Conservation (phyloP, 53 echinoderm and acorn worm species). For the Pentamera pediparva region DNA sequence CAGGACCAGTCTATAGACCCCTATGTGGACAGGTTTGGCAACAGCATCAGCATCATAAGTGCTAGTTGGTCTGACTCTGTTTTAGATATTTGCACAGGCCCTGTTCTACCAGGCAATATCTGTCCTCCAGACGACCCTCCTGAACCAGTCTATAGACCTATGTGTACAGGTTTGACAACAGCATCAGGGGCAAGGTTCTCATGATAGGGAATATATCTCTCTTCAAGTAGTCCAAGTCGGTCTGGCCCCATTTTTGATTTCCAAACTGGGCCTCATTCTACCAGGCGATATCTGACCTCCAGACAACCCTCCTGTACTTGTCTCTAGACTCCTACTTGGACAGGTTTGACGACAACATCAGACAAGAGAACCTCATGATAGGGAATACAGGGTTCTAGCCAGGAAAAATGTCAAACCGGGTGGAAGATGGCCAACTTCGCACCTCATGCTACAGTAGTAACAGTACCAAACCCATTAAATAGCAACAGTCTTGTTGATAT, state of each 20-base stretch:
- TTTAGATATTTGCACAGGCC: not conserved
- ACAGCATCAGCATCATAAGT: constrained; percentile 84
- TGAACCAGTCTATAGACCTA: too few relatives aligned
- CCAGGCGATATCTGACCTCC: constrained; percentile 68
- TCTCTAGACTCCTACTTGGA: constrained; percentile 78
- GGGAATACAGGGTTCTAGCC: too few relatives aligned
- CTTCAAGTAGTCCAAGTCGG: too few relatives aligned
- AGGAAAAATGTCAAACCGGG: too few relatives aligned
- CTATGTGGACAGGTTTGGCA: constrained; percentile 84
- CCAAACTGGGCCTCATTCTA: constrained; percentile 88
- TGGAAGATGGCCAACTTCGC: too few relatives aligned
- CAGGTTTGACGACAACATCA: constrained; percentile 84
- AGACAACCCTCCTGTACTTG: constrained; percentile 75
- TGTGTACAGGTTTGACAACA: too few relatives aligned
- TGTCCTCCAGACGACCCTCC: too few relatives aligned
- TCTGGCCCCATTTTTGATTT: too few relatives aligned
- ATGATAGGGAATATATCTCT: constrained; percentile 98
- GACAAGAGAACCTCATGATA: constrained; percentile 94
- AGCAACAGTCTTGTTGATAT: too few relatives aligned
- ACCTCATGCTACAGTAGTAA: too few relatives aligned
- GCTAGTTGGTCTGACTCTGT: constrained; percentile 50
- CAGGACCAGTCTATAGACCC: constrained; percentile 86
- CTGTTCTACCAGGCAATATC: constrained; percentile 52
- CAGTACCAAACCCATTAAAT: too few relatives aligned
- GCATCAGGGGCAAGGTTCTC: constrained; percentile 84